Evolutionary conservation across 1,140 invertebrate species (phyloP), one percentile per base, ranked within the genome.

Genomic region (Macrosteles quadrilineatus): DNA sequence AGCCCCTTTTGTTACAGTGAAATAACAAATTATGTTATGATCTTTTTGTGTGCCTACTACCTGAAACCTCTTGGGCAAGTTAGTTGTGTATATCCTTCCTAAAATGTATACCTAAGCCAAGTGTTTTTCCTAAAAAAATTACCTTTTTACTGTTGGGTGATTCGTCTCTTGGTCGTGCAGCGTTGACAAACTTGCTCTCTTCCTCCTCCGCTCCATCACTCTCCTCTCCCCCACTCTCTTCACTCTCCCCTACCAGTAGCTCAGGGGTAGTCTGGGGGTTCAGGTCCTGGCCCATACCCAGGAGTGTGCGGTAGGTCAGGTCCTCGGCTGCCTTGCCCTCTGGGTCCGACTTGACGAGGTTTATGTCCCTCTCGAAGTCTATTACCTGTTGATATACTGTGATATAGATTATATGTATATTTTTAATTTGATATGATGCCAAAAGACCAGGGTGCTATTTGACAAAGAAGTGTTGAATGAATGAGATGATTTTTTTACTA

Each of bases 351-450:
- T 93, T 93, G 0, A 88, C 89, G 75, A 92, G 86, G 64, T 84
- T 86, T 62, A 94, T 91, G 80, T 99, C 97, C 55, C 92, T 82
- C 80, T 99, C 97, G 81, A 91, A 90, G 81, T 98, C 89, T 29
- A 93, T 87, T 14, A 98, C 91, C 90, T 92, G 76, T 29, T 11
- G 36, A 43, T 17, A 40, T 36, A n/a, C 32, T n/a, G n/a, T n/a
- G n/a, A n/a, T 6, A 6, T 36, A 14, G 32, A 36, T 36, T 14
- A 36, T n/a, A n/a, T n/a, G n/a, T 6, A 36, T 14, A 6, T 14
- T 36, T 36, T 36, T 36, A 4, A 36, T 14, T 36, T 36, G 32
- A 36, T 6, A 14, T 14, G 32, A 36, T 6, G 32, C 32, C 32
- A 36, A 36, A 14, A 36, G 32, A 36, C 4, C 4, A 36, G 4